A percentile compares a stretch with the other conserved stretches of the same genome.
Evolutionary conservation across 2,797 vertebrate species (phyloP).

Genomic region (Petrocephalus schoutedeni): DNA sequence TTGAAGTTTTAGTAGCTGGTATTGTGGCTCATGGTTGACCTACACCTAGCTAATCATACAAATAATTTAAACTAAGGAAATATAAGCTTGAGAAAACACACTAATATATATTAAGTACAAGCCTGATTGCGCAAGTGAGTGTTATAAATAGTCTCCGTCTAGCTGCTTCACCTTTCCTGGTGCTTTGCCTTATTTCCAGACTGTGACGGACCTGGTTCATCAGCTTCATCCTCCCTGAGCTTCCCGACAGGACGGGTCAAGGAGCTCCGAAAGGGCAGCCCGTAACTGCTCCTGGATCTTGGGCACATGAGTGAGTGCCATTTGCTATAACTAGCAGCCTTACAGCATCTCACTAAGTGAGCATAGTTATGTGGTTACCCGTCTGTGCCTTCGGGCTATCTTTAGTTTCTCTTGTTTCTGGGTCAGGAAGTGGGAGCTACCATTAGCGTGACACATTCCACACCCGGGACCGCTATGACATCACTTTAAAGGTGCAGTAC

Average conservation of each 20-base stretch:
- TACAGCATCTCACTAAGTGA: neutral
- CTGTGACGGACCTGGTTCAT: neutral
- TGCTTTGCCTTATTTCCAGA: neutral
- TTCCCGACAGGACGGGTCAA: neutral
- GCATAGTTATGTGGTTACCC: neutral
- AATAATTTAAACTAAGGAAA: neutral
- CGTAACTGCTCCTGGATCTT: neutral
- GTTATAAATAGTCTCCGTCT: neutral
- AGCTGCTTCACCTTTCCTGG: neutral
- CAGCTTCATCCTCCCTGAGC: neutral
- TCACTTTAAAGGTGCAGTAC: neutral
- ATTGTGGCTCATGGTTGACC: neutral
- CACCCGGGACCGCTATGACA: neutral
- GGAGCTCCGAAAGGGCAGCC: neutral
- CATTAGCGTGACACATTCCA: neutral
- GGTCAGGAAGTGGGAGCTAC: constrained; percentile 16
- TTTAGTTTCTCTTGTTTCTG: constrained; percentile 18
- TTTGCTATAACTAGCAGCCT: neutral
- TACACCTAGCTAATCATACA: neutral
- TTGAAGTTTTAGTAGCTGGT: neutral
- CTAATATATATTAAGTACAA: neutral
- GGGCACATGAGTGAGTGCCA: neutral
- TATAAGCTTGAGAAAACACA: neutral
- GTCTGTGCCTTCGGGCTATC: neutral
- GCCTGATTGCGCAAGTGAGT: neutral